Evolutionary conservation across 2,113 vertebrate genomes (phyloP).

Genomic region (Fulica atra): DNA sequence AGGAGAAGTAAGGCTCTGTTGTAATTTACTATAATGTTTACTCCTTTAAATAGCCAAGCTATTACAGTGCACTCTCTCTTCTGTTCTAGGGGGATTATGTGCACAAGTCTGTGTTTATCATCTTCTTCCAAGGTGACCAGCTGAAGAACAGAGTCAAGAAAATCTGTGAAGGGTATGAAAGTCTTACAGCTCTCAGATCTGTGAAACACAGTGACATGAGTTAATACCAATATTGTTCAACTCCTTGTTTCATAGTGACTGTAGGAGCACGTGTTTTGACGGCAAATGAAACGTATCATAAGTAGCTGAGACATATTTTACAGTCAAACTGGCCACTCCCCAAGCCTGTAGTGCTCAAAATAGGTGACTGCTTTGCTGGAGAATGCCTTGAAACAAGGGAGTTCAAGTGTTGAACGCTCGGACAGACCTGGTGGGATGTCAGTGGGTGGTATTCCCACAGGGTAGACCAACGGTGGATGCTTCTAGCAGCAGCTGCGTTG

Average conservation of each 20-base stretch:
- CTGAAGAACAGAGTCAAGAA: conserved; percentile 97
- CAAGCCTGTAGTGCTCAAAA: neutral
- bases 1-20: neutral
- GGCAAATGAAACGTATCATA: neutral
- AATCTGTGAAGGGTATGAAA: conserved; percentile 93
- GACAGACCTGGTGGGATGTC: neutral
- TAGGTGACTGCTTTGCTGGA: neutral
- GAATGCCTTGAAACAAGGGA: neutral
- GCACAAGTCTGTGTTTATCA: conserved; percentile 98
- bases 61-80: neutral
- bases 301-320: neutral
- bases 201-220: neutral
- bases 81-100: conserved; percentile 88
- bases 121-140: conserved; percentile 99
- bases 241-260: neutral
- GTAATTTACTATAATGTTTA: neutral
- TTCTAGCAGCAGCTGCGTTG: neutral
- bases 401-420: neutral
- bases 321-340: neutral
- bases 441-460: neutral
- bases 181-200: neutral
- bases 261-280: neutral
- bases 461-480: neutral
- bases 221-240: neutral
- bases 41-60: neutral